Evolutionary conservation across 2,888 invertebrate species (phyloP).

Genomic region (Drosophila melanosoma): DNA sequence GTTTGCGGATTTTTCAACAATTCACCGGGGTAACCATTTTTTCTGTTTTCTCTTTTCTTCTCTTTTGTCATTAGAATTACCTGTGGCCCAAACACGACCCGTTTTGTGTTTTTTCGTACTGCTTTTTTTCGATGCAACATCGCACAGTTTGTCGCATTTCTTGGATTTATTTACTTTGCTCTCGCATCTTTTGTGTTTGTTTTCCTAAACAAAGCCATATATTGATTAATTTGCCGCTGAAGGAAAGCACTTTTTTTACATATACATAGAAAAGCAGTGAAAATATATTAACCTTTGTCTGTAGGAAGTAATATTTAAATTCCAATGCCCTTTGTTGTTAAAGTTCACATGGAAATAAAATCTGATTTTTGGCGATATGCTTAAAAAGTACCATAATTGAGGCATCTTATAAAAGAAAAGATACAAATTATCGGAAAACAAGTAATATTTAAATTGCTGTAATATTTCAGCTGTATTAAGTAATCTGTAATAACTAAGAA

Average conservation of each 20-base stretch:
- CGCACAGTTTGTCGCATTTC: slow-evolving; percentile 10
- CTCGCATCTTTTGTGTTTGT: slow-evolving; percentile 13
- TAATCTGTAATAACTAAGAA: no score
- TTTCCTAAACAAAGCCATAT: slow-evolving; percentile 28
- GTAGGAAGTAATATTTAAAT: neutral
- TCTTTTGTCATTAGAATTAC: slow-evolving; percentile 31
- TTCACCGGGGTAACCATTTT: slow-evolving; percentile 34
- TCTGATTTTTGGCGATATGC: neutral
- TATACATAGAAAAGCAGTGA: neutral
- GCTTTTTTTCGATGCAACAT: slow-evolving; percentile 45
- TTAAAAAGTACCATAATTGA: neutral
- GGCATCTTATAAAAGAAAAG: neutral
- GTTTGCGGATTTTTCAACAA: slow-evolving; percentile 52
- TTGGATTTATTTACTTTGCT: slow-evolving; percentile 11
- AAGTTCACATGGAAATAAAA: neutral
- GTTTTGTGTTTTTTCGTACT: slow-evolving; percentile 12
- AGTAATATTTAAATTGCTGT: no score
- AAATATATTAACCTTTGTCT: neutral
- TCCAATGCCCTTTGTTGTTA: neutral
- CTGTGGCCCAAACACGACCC: slow-evolving; percentile 22
- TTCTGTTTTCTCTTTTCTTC: neutral
- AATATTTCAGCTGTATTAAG: no score
- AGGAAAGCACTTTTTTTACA: neutral
- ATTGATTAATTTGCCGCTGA: slow-evolving; percentile 56
- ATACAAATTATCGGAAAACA: no score